Base-by-base conservation (phyloP, 92 coral and sea anemone genomes). In the Porites rus region DNA sequence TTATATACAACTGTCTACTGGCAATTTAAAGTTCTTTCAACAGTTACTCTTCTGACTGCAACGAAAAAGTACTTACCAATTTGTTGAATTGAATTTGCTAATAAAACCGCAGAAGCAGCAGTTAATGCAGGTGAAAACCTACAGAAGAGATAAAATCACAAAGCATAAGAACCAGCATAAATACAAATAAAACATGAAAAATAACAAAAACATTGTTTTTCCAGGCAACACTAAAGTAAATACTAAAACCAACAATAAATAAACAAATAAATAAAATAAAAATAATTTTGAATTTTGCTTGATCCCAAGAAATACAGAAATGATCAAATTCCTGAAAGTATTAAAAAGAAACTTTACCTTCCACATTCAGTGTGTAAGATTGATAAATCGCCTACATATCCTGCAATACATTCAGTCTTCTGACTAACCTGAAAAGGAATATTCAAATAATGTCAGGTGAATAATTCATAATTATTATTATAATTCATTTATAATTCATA, bases 361-460 rank as follows among this genome's bases (percentile, higher is more conserved):
- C 96, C 98, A 90, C 90, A 91, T 78, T 90, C 95, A 9, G 93
- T 94, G 80, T 92, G 97, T 65, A 97, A 82, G 64, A 97, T 85
- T 17, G 98, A 93, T 75, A 97, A 88, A 74, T 97, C 99, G 21
- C 94, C 97, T 66, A 97, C 66, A 74, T 97, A 97, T 3, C 94
- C 93, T 62, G 99, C 97, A 54, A 95, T 75, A 72, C 96, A 90
- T 65, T 95, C 99, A 70, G 94, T 90, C 70, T 92, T 92, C 17
- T 74, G 92, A 66, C 92, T 96, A 65, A 86, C 93, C 99, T 97
- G 84, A 53, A 78, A 75, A 56, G 51, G 79, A 74, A 88, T 7
- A 56, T 17, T 50, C 63, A 7, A 51, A 31, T 12, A 16, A 20
- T 21, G 17, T 46, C 67, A 71, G 24, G 50, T 71, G 2, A 25